Evolutionary conservation across 2,113 vertebrate genomes (phyloP), one percentile per base, ranked within the genome.

Genomic region (Fukomys damarensis): DNA sequence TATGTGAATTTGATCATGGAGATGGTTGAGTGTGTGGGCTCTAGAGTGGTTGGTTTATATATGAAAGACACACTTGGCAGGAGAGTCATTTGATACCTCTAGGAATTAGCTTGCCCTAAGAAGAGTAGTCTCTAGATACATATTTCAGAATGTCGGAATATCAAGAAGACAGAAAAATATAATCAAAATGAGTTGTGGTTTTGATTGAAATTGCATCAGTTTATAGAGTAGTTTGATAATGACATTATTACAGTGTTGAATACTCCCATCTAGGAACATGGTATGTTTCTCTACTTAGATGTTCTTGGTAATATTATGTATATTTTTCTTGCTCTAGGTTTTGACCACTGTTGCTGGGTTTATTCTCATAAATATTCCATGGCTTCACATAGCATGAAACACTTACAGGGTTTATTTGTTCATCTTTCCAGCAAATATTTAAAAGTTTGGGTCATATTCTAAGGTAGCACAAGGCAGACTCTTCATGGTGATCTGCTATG

Each of bases 341-440:
- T 81, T 80, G 68, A 24, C 56, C 3, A 61, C 52, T 85, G 68
- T 95, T 96, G 11, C 87, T 94, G 54, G 32, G 41, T 95, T 87
- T 89, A 74, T 92, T 87, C 58, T 74, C 83, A 91, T 70, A 89
- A 80, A 59, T 63, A 88, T 65, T 63, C 19, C 28, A 0, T 93
- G 54, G 20, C n/a, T 92, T 89, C 28, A 85, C 26, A 54, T 76
- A 70, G 2, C 59, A 49, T 96, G 46, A 79, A 83, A 56, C 28
- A 54, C 10, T 83, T 72, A 72, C 1, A 74, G 9, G 22, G 66
- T 58, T 91, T 12, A 54, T 63, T 92, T 28, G 70, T 97, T 96
- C 84, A 74, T 84, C 56, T 88, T 84, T 26, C 65, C 35, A 90
- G 24, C 38, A 41, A 88, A 54, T 79, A 43, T 35, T 90, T 87